These are phyloP conservation scores for Agapornis canus DNA, from an alignment of 2,797 vertebrate genomes.

Conservation along the genomic window DNA sequence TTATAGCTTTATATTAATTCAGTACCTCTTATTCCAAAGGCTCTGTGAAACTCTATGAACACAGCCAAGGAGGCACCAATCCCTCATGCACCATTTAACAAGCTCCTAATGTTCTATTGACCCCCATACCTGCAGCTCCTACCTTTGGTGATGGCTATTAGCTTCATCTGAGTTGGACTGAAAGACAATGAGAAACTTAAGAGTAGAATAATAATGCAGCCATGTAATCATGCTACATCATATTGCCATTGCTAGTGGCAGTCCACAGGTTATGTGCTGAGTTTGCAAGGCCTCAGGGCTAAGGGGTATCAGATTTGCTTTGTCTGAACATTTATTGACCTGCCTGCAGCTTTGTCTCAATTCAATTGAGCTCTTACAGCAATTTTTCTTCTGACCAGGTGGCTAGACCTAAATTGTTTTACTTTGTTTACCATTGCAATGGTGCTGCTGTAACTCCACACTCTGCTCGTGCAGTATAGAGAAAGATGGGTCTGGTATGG, in stretches of 20 bases:
- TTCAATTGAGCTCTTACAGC: not conserved
- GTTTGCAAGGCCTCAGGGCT: not conserved
- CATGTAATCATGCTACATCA: not conserved
- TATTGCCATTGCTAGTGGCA: not conserved
- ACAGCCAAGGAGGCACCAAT: not conserved
- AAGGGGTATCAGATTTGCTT: not conserved
- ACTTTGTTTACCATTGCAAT: not conserved
- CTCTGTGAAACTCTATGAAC: not conserved
- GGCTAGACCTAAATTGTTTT: not conserved
- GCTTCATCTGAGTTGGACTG: not conserved
- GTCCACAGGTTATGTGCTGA: not conserved
- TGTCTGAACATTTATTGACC: not conserved
- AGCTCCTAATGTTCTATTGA: not conserved
- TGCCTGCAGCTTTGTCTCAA: not conserved
- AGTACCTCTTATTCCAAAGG: not conserved
- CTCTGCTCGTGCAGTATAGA: not conserved
- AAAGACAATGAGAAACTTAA: not conserved
- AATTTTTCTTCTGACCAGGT: not conserved
- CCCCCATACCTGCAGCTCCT: not conserved
- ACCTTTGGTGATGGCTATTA: not conserved
- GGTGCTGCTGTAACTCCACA: not conserved
- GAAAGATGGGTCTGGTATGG: fast-evolving
- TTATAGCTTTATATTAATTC: conserved; percentile 29
- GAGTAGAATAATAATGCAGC: not conserved
- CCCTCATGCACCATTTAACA: not conserved